A percentile compares a stretch with the other conserved stretches of the same genome.
Evolutionary conservation across 2,888 invertebrate species (phyloP).

Genomic region (Drosophila gaucha): DNA sequence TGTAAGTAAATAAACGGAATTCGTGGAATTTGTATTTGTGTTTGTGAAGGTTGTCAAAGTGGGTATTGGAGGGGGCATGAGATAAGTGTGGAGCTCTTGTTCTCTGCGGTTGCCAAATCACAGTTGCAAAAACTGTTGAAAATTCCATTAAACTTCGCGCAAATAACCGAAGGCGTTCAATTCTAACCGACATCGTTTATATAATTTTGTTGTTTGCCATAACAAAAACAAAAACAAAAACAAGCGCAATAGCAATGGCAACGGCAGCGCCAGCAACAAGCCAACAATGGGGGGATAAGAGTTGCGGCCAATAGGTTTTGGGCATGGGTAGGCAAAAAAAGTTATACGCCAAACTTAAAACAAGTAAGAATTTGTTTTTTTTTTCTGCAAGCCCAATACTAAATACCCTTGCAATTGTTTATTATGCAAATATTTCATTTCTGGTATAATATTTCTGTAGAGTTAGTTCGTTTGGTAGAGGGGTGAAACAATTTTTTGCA

Average conservation of each 20-base stretch:
- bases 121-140: constrained; percentile 80
- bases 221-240: constrained; percentile 60
- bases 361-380: constrained; percentile 23
- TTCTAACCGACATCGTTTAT: constrained; percentile 80
- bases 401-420: background rate
- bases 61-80: background rate
- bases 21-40: constrained; percentile 27
- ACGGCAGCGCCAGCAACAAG: constrained; percentile 10
- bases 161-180: constrained; percentile 83
- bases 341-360: constrained; percentile 64
- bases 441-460: no score
- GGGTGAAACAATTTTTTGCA: no score
- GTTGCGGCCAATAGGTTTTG: constrained; percentile 4
- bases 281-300: constrained; percentile 9
- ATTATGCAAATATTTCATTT: background rate
- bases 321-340: constrained; percentile 54
- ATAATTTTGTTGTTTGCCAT: constrained; percentile 76
- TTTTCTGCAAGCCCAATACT: background rate
- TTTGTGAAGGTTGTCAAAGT: constrained; percentile 20
- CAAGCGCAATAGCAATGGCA: constrained; percentile 16
- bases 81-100: constrained; percentile 19
- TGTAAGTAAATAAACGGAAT: constrained; percentile 45
- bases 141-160: constrained; percentile 83
- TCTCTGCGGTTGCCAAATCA: constrained; percentile 67
- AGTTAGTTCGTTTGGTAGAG: no score